Evolutionary conservation across 2,113 vertebrate genomes (phyloP).

Genomic region (Hippocampus barbouri): DNA sequence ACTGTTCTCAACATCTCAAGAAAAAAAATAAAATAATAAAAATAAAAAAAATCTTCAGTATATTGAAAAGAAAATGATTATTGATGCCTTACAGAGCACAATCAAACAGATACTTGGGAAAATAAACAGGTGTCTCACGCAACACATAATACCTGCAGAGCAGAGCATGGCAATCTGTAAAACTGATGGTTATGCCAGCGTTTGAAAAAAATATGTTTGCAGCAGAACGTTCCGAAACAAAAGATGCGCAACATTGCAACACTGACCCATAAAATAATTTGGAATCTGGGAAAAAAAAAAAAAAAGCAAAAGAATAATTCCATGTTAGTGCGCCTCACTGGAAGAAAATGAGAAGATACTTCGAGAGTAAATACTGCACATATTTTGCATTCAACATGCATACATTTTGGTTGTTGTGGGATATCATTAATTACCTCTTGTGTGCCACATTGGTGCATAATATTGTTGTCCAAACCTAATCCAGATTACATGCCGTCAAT

Average conservation of each 20-base stretch:
- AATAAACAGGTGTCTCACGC: not conserved
- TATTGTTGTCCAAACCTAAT: slow-evolving; percentile 50
- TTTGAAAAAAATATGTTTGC: not conserved
- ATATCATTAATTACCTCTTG: slow-evolving; percentile 42
- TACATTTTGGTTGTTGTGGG: not conserved
- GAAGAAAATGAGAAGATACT: not conserved
- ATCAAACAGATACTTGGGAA: not conserved
- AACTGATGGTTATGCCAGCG: not conserved
- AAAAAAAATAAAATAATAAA: too few relatives aligned
- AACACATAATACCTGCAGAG: not conserved
- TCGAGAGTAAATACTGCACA: not conserved
- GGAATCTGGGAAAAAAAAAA: not conserved
- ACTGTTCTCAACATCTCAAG: not conserved
- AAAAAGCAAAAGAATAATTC: not conserved
- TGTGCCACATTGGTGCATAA: slow-evolving; percentile 26
- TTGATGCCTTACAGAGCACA: not conserved
- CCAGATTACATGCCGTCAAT: slow-evolving; percentile 55
- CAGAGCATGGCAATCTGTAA: not conserved
- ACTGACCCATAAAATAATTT: not conserved
- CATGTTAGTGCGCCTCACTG: not conserved
- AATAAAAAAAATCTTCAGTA: too few relatives aligned
- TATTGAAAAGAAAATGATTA: not conserved
- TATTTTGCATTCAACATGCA: not conserved
- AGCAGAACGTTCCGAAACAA: not conserved
- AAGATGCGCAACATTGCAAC: not conserved